Percentiles rank a stretch among this genome's conserved stretches.
phyloP scores from a whole-genome alignment of 2,888 invertebrate genomes.

The Cepaea hortensis region DNA sequence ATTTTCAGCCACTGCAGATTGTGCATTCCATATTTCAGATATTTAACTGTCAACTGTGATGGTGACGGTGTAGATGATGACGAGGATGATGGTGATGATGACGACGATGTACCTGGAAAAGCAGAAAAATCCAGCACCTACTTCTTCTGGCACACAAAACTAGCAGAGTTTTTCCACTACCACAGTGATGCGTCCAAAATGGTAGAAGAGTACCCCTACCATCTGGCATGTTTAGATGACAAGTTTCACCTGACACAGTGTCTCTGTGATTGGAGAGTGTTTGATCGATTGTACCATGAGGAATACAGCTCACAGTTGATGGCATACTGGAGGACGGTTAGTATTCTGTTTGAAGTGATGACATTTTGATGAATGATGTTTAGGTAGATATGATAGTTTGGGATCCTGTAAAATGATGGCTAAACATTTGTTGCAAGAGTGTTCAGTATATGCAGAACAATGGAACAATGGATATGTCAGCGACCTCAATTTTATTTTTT shows the following conservation, averaged over 20 bases:
- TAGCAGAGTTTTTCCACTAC: constrained; percentile 71
- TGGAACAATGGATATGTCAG: no score
- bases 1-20: no score
- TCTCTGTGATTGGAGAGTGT: constrained; percentile 72
- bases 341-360: neutral
- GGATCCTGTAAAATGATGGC: no score
- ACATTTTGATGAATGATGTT: no score
- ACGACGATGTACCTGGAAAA: constrained; percentile 34
- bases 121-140: constrained; percentile 52
- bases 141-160: constrained; percentile 73
- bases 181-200: constrained; percentile 66
- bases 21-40: constrained; percentile 25
- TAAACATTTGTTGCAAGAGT: no score
- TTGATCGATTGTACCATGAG: constrained; percentile 72
- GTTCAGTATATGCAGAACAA: no score
- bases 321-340: constrained; percentile 73
- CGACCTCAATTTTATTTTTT: no score
- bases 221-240: constrained; percentile 71
- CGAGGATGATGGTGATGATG: neutral
- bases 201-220: constrained; percentile 74
- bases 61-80: constrained; percentile 26
- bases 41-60: constrained; percentile 37
- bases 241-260: constrained; percentile 67
- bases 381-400: no score
- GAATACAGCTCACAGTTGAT: constrained; percentile 72